A percentile compares a stretch with the other conserved stretches of the same genome.
Evolutionary conservation across 2,888 invertebrate genomes (phyloP).

Genomic region (Pammene aurita): DNA sequence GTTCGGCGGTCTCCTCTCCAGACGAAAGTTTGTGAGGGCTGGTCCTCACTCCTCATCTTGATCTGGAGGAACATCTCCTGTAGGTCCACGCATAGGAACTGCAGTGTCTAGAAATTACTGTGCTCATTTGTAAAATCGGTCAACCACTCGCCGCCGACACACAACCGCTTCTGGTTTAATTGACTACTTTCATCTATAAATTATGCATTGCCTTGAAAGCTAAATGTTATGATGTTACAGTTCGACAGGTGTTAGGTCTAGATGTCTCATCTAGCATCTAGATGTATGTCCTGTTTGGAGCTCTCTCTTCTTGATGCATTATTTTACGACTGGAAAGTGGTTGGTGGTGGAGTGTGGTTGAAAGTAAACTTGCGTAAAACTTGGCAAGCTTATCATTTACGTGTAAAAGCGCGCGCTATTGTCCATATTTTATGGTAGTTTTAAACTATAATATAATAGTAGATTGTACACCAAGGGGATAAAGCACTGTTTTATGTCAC

Average conservation of each 20-base stretch:
- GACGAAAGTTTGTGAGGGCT: too few relatives aligned
- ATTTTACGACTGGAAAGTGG: neutral
- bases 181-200: conserved; percentile 41
- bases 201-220: conserved; percentile 41
- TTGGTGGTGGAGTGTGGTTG: neutral
- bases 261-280: conserved; percentile 13
- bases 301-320: conserved; percentile 27
- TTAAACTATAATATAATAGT: too few relatives aligned
- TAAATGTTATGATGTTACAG: conserved; percentile 33
- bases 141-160: conserved; percentile 33
- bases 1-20: too few relatives aligned
- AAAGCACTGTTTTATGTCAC: too few relatives aligned
- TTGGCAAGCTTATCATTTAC: too few relatives aligned
- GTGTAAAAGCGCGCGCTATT: too few relatives aligned
- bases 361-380: too few relatives aligned
- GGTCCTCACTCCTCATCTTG: too few relatives aligned
- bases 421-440: too few relatives aligned
- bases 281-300: conserved; percentile 21
- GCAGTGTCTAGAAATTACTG: conserved; percentile 24
- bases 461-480: too few relatives aligned
- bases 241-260: too few relatives aligned
- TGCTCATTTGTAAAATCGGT: conserved; percentile 26
- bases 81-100: neutral
- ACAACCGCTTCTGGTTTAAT: conserved; percentile 35
- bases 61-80: too few relatives aligned